Evolutionary conservation across 2,888 invertebrate species (phyloP).

Genomic region (Drosophila monieri): DNA sequence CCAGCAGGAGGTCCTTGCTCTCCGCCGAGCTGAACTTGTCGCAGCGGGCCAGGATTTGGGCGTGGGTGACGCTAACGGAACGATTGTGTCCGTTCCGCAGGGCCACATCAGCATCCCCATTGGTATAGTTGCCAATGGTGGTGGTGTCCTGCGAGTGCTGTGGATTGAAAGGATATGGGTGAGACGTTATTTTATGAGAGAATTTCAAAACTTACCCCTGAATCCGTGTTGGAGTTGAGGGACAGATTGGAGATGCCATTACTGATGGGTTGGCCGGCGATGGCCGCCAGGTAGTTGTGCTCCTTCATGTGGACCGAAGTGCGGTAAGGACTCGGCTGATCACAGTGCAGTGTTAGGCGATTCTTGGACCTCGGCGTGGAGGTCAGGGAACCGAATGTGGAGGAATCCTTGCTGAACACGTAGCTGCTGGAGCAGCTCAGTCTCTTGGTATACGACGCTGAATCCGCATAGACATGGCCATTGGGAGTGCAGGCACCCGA

Average conservation of each 20-base stretch:
- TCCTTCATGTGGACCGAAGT: conserved; percentile 91
- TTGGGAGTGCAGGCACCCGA: conserved; percentile 71
- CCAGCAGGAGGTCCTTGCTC: conserved; percentile 93
- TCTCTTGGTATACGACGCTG: conserved; percentile 84
- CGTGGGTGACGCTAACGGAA: conserved; percentile 86
- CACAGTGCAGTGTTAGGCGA: conserved; percentile 90
- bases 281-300: conserved; percentile 89
- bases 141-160: conserved; percentile 80
- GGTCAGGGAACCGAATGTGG: conserved; percentile 76
- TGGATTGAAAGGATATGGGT: background rate
- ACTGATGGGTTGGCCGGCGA: conserved; percentile 88
- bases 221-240: conserved; percentile 88
- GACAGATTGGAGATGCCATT: conserved; percentile 91
- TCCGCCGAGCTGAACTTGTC: conserved; percentile 91
- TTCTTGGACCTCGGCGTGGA: conserved; percentile 86
- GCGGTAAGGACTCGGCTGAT: conserved; percentile 87
- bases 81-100: conserved; percentile 85
- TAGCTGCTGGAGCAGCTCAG: conserved; percentile 87
- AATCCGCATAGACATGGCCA: conserved; percentile 83
- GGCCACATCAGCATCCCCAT: conserved; percentile 77
- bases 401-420: conserved; percentile 85
- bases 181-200: no score
- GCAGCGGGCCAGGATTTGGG: conserved; percentile 85
- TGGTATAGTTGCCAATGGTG: conserved; percentile 74
- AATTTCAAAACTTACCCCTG: conserved; percentile 73